Conservation (phyloP, 2,113 vertebrate genomes). For the Apodemus speciosus region DNA sequence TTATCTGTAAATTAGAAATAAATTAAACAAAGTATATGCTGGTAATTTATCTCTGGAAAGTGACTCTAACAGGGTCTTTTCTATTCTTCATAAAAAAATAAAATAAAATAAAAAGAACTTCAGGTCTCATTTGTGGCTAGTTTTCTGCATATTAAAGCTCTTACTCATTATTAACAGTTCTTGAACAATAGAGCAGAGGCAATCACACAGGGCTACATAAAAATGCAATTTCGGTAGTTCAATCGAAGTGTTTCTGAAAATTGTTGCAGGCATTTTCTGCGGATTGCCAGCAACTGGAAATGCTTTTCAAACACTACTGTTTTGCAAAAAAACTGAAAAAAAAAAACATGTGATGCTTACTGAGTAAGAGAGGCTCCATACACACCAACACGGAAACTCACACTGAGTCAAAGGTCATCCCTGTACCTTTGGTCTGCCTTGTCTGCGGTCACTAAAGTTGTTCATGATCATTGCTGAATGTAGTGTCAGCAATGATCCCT, state of each 20-base stretch:
- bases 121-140: constrained; percentile 49
- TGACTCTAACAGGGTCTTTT: constrained; percentile 2
- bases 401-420: constrained; percentile 6
- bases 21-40: constrained; percentile 66
- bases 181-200: constrained; percentile 75
- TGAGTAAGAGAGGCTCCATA: constrained; percentile 47
- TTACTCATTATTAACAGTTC: constrained; percentile 67
- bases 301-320: constrained; percentile 81
- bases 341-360: constrained; percentile 74
- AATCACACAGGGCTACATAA: constrained; percentile 73
- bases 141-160: constrained; percentile 66
- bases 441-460: background rate
- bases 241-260: constrained; percentile 79
- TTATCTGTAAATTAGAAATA: constrained; percentile 65
- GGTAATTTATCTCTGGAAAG: constrained; percentile 69
- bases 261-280: constrained; percentile 77
- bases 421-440: background rate
- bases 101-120: constrained; percentile 34
- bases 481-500: background rate
- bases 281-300: constrained; percentile 79
- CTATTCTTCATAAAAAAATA: constrained; percentile 59
- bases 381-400: background rate
- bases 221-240: constrained; percentile 81
- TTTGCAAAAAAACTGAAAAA: constrained; percentile 76
- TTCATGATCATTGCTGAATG: background rate